phyloP scores from a whole-genome alignment of 2,888 invertebrate genomes.

The Rhopalosiphum nymphaeae region DNA sequence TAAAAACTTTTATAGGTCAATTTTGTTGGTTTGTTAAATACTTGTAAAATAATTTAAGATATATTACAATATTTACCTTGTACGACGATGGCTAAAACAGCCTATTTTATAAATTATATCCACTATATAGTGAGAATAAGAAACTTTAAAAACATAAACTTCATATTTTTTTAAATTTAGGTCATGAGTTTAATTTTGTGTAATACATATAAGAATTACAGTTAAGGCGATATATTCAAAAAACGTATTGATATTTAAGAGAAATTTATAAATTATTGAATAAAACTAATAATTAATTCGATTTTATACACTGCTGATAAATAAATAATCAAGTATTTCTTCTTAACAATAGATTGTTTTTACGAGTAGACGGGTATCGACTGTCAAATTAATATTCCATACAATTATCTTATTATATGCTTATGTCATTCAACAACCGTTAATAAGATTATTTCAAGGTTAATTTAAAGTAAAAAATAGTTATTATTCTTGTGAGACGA shows the following conservation, averaged over 20 bases:
- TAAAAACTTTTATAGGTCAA: neutral
- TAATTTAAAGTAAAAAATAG: conserved; percentile 12
- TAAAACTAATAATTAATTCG: neutral
- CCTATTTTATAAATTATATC: neutral
- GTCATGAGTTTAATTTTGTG: neutral
- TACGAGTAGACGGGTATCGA: neutral
- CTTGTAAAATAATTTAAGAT: neutral
- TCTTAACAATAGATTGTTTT: neutral
- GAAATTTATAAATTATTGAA: neutral
- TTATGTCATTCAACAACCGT: conserved; percentile 2
- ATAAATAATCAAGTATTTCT: neutral
- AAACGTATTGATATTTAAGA: neutral
- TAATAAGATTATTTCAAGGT: conserved; percentile 14
- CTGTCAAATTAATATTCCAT: conserved; percentile 44
- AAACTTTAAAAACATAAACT: conserved; percentile 2
- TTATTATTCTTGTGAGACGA: conserved; percentile 14
- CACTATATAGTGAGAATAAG: neutral
- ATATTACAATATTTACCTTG: neutral
- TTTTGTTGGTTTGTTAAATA: conserved; percentile 2
- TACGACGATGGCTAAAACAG: neutral
- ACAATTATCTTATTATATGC: conserved; percentile 17
- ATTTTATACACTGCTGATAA: neutral
- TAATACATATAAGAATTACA: neutral
- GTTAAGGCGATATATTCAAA: neutral
- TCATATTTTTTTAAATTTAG: neutral